Evolutionary conservation across 2,113 vertebrate genomes (phyloP).

Genomic region (Paraplagusia blochii): DNA sequence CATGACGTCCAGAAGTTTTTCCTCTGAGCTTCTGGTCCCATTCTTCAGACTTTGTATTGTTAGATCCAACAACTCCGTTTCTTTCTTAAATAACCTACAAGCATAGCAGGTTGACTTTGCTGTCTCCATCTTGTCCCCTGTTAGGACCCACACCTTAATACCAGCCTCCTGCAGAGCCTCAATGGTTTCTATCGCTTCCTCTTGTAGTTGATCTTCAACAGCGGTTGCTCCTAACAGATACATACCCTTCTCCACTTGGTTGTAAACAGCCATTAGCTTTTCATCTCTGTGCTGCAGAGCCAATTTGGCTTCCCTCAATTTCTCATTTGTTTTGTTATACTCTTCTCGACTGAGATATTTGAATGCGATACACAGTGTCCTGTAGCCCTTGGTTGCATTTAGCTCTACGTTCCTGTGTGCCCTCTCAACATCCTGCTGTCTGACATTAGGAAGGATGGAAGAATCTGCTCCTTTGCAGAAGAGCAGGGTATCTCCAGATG

Average conservation of each 20-base stretch:
- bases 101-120: slow-evolving; percentile 97
- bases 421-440: slow-evolving; percentile 83
- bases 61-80: slow-evolving; percentile 90
- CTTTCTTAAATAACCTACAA: slow-evolving; percentile 89
- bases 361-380: slow-evolving; percentile 93
- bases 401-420: slow-evolving; percentile 89
- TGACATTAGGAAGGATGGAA: slow-evolving; percentile 89
- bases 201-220: slow-evolving; percentile 97
- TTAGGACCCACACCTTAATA: slow-evolving; percentile 96
- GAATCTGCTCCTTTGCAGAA: slow-evolving; percentile 98
- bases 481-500: slow-evolving; percentile 82
- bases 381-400: slow-evolving; percentile 91
- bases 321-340: slow-evolving; percentile 79
- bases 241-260: slow-evolving; percentile 90
- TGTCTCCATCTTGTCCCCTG: slow-evolving; percentile 97
- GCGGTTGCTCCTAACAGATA: slow-evolving; percentile 94
- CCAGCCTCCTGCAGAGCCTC: slow-evolving; percentile 91
- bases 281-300: slow-evolving; percentile 93
- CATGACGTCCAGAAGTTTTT: slow-evolving; percentile 86
- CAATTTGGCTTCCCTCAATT: slow-evolving; percentile 84
- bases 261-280: slow-evolving; percentile 87
- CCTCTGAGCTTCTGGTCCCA: slow-evolving; percentile 75
- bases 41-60: slow-evolving; percentile 83
- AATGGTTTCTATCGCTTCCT: slow-evolving; percentile 91
- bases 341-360: slow-evolving; percentile 82